Evolutionary conservation across 2,113 vertebrate species (phyloP).

Genomic region (Epinephelus lanceolatus): DNA sequence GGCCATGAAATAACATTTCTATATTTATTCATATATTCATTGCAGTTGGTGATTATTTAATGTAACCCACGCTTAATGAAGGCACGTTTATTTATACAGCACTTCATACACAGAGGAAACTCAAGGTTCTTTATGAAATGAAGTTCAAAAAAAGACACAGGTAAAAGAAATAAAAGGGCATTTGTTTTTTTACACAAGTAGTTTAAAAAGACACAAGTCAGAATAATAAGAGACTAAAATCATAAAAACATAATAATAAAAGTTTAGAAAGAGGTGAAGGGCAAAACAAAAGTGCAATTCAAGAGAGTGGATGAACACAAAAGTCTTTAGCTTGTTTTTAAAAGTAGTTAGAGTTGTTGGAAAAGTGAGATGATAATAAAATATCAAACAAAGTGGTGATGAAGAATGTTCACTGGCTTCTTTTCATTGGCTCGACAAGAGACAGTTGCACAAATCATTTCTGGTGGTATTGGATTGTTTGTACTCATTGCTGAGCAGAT

Average conservation of each 20-base stretch:
- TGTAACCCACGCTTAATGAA: neutral
- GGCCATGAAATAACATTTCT: neutral
- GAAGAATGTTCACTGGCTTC: neutral
- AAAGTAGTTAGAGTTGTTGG: neutral
- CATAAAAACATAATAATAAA: neutral
- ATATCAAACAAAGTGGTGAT: neutral
- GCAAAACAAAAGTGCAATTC: no score
- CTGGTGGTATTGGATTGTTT: neutral
- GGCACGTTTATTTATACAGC: no score
- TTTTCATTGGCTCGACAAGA: neutral
- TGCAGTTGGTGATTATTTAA: neutral
- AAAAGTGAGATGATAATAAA: no score
- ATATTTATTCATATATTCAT: neutral
- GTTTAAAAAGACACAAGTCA: neutral
- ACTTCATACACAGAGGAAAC: no score
- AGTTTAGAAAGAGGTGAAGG: neutral
- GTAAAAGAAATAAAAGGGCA: no score
- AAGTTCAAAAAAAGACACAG: no score
- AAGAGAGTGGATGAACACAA: no score
- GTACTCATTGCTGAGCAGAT: neutral
- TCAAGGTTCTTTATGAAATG: no score
- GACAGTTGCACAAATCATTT: neutral
- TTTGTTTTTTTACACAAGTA: no score
- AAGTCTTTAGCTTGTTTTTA: neutral
- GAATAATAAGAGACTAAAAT: neutral